phyloP scores from a whole-genome alignment of 2,797 vertebrate genomes.

The Acrocephalus scirpaceus region DNA sequence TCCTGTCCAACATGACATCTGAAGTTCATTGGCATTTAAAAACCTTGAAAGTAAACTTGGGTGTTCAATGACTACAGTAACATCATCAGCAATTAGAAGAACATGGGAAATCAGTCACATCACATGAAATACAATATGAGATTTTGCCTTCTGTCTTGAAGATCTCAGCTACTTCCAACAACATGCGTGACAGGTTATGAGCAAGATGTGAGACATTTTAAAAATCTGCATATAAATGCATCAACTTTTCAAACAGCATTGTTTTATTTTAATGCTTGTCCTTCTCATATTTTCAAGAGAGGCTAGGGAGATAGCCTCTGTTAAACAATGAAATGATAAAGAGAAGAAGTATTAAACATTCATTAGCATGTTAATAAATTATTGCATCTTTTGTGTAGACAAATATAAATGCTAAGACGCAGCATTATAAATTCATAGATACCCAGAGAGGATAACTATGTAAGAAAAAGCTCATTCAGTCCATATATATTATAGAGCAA shows the following conservation, averaged over 20 bases:
- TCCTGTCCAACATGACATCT: not conserved
- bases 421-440: constrained; percentile 63
- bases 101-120: not conserved
- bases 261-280: not conserved
- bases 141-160: not conserved
- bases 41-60: fast-evolving
- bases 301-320: not conserved
- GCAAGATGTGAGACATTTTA: not conserved
- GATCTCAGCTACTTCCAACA: not conserved
- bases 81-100: not conserved
- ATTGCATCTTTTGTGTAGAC: constrained; percentile 45
- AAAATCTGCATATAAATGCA: not conserved
- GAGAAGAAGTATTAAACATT: constrained; percentile 57
- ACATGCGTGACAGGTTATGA: not conserved
- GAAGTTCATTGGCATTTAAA: not conserved
- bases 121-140: not conserved
- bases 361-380: constrained; percentile 61
- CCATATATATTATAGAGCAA: not conserved
- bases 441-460: not conserved
- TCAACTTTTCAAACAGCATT: not conserved
- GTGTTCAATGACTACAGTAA: not conserved
- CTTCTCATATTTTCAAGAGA: not conserved
- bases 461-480: constrained; percentile 1
- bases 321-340: not conserved
- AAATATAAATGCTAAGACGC: constrained; percentile 56